Evolutionary conservation across 2,797 vertebrate genomes (phyloP).

Genomic region (Sebastiscus albofasciatus): DNA sequence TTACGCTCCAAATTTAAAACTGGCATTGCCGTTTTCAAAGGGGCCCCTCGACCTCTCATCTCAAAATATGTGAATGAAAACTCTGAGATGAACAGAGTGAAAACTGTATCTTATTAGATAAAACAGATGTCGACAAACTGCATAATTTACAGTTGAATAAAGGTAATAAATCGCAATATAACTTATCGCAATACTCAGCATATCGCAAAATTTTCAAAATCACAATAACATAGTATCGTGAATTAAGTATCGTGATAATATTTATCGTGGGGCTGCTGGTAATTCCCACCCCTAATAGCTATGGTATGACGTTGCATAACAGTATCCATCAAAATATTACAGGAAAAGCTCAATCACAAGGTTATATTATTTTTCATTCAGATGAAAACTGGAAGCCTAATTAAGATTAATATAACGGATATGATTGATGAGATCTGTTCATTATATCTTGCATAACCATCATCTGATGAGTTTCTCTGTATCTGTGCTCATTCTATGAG

Average conservation of each 20-base stretch:
- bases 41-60: neutral
- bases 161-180: neutral
- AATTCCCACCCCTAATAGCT: neutral
- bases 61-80: neutral
- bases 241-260: neutral
- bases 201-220: neutral
- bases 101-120: neutral
- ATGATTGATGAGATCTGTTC: neutral
- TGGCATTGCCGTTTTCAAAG: too few species aligned
- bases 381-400: neutral
- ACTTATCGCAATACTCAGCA: neutral
- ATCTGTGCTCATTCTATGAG: slow-evolving; percentile 1
- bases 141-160: too few species aligned
- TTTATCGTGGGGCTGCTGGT: neutral
- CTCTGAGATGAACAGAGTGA: neutral
- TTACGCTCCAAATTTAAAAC: too few species aligned
- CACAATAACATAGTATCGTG: neutral
- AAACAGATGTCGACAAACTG: neutral
- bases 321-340: neutral
- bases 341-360: neutral
- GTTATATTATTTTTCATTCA: neutral
- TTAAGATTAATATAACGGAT: neutral
- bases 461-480: slow-evolving; percentile 17
- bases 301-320: neutral
- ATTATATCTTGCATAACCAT: slow-evolving; percentile 8